Evolutionary conservation across 2,888 invertebrate species (phyloP), one percentile per base, ranked within the genome.

Genomic region (Nesidiocoris tenuis): DNA sequence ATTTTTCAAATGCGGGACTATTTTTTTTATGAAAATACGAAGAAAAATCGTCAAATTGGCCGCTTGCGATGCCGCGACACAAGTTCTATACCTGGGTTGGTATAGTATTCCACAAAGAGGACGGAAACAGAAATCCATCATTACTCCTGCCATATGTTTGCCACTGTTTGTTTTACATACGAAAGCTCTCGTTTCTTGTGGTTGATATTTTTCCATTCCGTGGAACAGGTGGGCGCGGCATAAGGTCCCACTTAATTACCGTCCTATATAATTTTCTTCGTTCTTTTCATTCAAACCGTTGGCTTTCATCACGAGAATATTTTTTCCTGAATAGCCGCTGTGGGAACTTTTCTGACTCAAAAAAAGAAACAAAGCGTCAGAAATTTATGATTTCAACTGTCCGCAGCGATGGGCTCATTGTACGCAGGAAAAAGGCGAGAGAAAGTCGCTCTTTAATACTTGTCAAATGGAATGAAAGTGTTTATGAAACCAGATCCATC

Each of bases 401-500:
- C 3, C 16, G 25, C n/a, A 5, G 63, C 25, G 1, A 17, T 21
- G 5, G 63, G 17, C 25, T n/a, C 65, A 65, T 65, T 65, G 39
- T 39, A 19, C 65, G 25, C 25, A 25, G 1, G 56, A 39, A 65
- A 21, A 56, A 56, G 9, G 18, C 16, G 17, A 24, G 65, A 54
- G 61, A 61, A 72, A 72, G 61, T 61, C 61, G 21, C 61, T 12
- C 63, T 63, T 61, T 55, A 25, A 18, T 71, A 19, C 55, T 24
- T 39, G 54, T 72, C 72, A 54, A 61, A 54, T 16, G 25, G 39
- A 39, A 61, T 61, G 61, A 72, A 63, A 61, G 72, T 61, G 57
- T 72, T 72, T 72, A 72, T 72, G 63, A 72, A 61, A 54, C 17
- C 21, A 72, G 63, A 63, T 61, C 39, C 63, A 61, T 61, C 72